Base-by-base conservation (phyloP, 2,797 vertebrate genomes). In the Columba guinea region DNA sequence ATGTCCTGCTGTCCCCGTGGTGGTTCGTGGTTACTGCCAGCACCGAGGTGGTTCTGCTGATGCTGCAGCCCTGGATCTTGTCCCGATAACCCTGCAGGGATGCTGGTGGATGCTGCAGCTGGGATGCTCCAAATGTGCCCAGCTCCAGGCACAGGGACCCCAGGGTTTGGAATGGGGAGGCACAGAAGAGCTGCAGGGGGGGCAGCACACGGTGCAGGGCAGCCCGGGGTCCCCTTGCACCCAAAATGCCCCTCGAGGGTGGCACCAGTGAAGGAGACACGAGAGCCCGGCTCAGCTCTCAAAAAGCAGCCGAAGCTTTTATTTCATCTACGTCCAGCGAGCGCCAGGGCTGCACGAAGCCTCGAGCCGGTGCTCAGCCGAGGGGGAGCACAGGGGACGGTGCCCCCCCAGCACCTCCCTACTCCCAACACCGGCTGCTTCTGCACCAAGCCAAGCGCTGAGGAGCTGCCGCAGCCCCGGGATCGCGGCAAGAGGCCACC, bases 251-350 rank as follows among this genome's bases (percentile, higher is more conserved):
- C 70, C 74, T 27, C 1, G 9, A 9, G 11, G 46, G 46, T 16
- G 83, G 37, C 87, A 34, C 48, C 63, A 11, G 69, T 1, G 5
- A 93, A 90, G 86, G 89, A 95, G 68, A 73, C 85, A 1, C 32
- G 2, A 26, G 79, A 91, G 87, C 87, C 79, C 2, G 4, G 79
- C 92, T 95, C 94, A 91, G 92, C 90, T 90, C 94, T 77, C 80
- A 7, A 7, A 95, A 96, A 44, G 95, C 95, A 3, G 93, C 93
- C 46, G 46, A 96, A 96, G 93, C 93, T 96, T 94, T 96, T 95
- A 95, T 95, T 96, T 94, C 69, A 52, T 86, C 91, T 78, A 51
- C 34, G 19, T 71, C 89, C 93, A 30, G 89, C 24, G 34, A 65
- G 80, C 7, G 32, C 79, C 27, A 6, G 46, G 71, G 80, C 89